phyloP scores from a whole-genome alignment of 2,113 vertebrate genomes.

The Ardeotis arabs region DNA sequence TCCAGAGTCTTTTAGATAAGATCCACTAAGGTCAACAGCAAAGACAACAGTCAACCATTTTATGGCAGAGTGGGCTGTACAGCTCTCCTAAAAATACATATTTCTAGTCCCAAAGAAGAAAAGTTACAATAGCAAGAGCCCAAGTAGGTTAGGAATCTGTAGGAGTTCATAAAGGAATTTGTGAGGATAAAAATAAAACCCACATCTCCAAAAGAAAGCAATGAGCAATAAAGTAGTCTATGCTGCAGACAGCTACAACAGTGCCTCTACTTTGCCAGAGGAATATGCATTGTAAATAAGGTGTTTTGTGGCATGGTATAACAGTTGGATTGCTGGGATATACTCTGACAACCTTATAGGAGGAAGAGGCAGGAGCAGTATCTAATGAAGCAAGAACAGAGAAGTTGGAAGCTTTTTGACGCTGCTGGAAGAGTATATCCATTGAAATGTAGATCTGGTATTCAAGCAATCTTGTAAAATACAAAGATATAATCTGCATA shows the following conservation, averaged over 20 bases:
- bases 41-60: not conserved
- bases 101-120: not conserved
- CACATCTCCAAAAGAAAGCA: not conserved
- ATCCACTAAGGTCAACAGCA: not conserved
- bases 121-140: not conserved
- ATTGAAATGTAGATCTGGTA: not conserved
- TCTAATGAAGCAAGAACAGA: not conserved
- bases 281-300: not conserved
- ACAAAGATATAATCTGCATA: not conserved
- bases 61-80: not conserved
- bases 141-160: not conserved
- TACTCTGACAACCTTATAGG: not conserved
- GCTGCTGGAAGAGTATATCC: not conserved
- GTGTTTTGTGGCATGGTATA: not conserved
- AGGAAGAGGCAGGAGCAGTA: not conserved
- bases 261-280: not conserved
- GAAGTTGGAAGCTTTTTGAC: not conserved
- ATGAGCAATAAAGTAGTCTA: not conserved
- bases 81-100: not conserved
- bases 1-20: not conserved
- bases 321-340: not conserved
- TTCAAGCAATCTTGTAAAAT: not conserved
- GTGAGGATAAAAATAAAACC: not conserved
- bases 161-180: slow-evolving; percentile 15
- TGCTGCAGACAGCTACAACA: not conserved